A percentile compares a stretch with the other conserved stretches of the same genome.
These are phyloP conservation scores for Thymelicus lineola DNA, from an alignment of 2,888 invertebrate genomes.

Conservation along the genomic window DNA sequence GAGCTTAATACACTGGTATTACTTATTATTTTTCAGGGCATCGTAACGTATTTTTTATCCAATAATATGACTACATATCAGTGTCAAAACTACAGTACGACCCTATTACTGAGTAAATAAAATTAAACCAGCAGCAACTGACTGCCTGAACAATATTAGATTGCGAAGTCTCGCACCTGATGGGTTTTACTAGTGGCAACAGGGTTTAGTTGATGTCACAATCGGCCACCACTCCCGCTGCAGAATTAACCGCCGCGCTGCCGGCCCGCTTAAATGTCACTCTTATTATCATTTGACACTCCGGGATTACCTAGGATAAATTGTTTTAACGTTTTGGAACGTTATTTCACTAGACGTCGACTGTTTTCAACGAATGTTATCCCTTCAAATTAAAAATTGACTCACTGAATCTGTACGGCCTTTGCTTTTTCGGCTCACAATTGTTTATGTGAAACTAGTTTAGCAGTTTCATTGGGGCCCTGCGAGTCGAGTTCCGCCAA, in stretches of 20 bases:
- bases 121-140: slow-evolving; percentile 29
- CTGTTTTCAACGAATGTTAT: slow-evolving; percentile 61
- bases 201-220: slow-evolving; percentile 81
- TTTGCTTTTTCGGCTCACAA: slow-evolving; percentile 50
- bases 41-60: neutral
- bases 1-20: slow-evolving; percentile 1
- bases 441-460: slow-evolving; percentile 58
- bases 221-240: slow-evolving; percentile 73
- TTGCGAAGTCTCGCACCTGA: slow-evolving; percentile 71
- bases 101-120: slow-evolving; percentile 36
- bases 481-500: slow-evolving; percentile 59
- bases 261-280: slow-evolving; percentile 79
- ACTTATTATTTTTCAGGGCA: neutral
- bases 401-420: slow-evolving; percentile 55
- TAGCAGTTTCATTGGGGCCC: slow-evolving; percentile 61
- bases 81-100: slow-evolving; percentile 36
- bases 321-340: slow-evolving; percentile 80
- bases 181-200: slow-evolving; percentile 78
- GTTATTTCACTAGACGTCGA: slow-evolving; percentile 69
- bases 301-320: slow-evolving; percentile 82
- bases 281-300: slow-evolving; percentile 84
- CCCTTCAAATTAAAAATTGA: slow-evolving; percentile 70
- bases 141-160: slow-evolving; percentile 61
- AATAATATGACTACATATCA: neutral
- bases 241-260: slow-evolving; percentile 77